A percentile compares a stretch with the other conserved stretches of the same genome.
Conservation (phyloP, 2,113 vertebrate species). For the Myanophis thanlyinensis region DNA sequence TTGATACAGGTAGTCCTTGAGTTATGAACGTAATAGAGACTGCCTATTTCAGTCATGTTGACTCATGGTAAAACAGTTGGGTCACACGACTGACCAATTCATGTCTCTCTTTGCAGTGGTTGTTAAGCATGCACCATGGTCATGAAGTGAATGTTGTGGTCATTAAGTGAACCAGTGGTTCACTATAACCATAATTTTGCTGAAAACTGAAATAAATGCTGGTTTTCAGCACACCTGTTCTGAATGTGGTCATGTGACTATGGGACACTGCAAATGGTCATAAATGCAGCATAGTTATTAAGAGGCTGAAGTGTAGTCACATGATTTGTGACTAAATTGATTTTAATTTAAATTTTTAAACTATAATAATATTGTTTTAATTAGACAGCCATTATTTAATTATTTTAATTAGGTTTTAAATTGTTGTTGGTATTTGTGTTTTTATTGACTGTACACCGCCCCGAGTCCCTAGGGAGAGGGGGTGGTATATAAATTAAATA, state of each 20-base stretch:
- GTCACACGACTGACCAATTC: not conserved
- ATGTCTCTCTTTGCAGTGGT: not conserved
- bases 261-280: not conserved
- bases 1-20: not conserved
- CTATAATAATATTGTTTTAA: no score
- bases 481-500: no score
- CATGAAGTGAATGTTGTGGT: not conserved
- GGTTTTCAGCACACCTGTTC: not conserved
- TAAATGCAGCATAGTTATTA: not conserved
- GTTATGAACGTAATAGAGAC: not conserved
- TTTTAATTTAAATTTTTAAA: no score
- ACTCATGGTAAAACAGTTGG: not conserved
- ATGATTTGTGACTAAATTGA: no score
- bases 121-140: not conserved
- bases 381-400: no score
- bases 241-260: not conserved
- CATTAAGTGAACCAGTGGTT: not conserved
- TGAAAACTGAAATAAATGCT: not conserved
- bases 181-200: not conserved
- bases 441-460: no score
- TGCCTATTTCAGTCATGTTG: not conserved
- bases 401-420: no score
- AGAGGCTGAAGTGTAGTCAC: not conserved
- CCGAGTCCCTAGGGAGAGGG: no score
- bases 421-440: no score